Base-by-base conservation (phyloP, 2,113 vertebrate genomes). In the Electrona antarctica region DNA sequence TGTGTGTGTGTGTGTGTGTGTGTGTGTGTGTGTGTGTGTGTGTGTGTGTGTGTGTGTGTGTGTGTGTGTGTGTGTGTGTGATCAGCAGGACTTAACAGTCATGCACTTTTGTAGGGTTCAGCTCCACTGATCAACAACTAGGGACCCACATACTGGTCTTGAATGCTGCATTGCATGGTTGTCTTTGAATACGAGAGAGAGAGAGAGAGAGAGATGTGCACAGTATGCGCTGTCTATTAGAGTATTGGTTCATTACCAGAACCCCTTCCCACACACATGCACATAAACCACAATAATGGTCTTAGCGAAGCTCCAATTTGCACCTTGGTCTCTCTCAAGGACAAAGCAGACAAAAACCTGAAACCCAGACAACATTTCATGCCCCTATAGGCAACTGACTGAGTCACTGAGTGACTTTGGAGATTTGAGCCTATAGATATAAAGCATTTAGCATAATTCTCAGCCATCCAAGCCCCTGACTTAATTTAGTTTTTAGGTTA, bases 101-200 rank as follows among this genome's bases (percentile, higher is more conserved):
- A 71, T 64, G 74, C 11, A 5, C 58, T 60, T 12, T 8, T 29
- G 21, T 8, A 41, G 58, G 58, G 83, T 78, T 87, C 71, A 77
- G 80, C 79, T 81, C 63, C 60, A 76, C 51, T 79, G 67, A 81
- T 58, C 79, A 76, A 65, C 81, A 74, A 62, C 2, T 55, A 46
- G 57, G 48, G 51, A 81, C 21, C 80, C 71, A 81, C 76, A 75
- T 74, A 75, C 60, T 75, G 59, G 65, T 68, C 7, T 71, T 86
- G 51, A 76, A 82, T 68, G 65, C 52, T 28, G 50, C 28, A 75
- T 74, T 78, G 64, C 67, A 74, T 65, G 58, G 59, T 46, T 78
- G 71, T 73, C 68, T 83, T 65, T 54, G 64, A 64, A 60, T 68
- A 78, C 1, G 33, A 41, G 33, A 41, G 33, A 41, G 33, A 41